These are phyloP conservation scores for Pomatorhinus ruficollis DNA, from an alignment of 2,113 vertebrate species.

Conservation along the genomic window DNA sequence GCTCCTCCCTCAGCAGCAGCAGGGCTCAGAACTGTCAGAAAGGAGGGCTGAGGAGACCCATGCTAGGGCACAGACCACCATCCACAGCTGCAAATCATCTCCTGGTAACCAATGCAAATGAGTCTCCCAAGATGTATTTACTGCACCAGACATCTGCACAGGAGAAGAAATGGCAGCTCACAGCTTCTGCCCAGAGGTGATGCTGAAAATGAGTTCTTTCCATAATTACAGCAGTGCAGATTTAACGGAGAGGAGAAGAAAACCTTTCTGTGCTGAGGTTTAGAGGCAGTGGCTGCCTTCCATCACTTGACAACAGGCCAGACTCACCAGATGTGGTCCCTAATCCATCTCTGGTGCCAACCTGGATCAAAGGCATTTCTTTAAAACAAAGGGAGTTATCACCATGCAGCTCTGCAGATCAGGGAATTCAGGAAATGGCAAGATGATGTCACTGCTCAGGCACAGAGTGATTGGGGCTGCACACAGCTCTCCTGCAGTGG, in stretches of 20 bases:
- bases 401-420: neutral
- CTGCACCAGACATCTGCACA: slow-evolving; percentile 40
- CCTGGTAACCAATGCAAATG: neutral
- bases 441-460: neutral
- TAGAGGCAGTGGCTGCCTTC: neutral
- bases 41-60: neutral
- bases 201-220: neutral
- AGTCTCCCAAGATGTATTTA: slow-evolving; percentile 7
- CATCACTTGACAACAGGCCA: neutral
- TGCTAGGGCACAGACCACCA: neutral
- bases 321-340: neutral
- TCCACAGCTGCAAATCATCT: neutral
- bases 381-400: neutral
- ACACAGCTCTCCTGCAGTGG: neutral
- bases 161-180: neutral
- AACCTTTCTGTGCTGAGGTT: neutral
- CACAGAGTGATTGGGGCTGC: neutral
- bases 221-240: neutral
- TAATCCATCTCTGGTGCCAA: neutral
- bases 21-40: neutral
- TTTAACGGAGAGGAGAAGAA: neutral
- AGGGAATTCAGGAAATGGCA: neutral
- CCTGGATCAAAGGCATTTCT: neutral
- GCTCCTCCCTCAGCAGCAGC: neutral
- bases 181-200: neutral